Base-by-base conservation (phyloP, 2,113 vertebrate species). In the Rhinolophus sinicus region DNA sequence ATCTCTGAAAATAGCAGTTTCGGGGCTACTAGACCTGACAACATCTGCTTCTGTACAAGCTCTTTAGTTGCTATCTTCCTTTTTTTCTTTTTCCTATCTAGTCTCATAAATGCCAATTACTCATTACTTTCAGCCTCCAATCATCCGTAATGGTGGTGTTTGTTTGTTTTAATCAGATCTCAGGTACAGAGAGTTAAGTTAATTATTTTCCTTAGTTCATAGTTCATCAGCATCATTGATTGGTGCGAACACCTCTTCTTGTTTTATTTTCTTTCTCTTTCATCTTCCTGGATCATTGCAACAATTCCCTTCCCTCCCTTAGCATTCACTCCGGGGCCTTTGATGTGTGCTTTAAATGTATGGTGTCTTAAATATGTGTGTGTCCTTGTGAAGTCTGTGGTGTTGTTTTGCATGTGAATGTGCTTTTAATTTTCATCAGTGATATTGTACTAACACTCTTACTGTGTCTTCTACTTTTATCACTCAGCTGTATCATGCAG, bases 131-230 rank as follows among this genome's bases (percentile, higher is more conserved):
- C 56, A 70, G 78, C 44, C 44, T 85, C 85, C 35, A 94, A 13
- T 90, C 64, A 50, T 90, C 81, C 96, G 13, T 90, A 69, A 52
- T 56, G 28, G 47, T 67, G 60, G 13, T 62, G 33, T 81, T 85
- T 86, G 73, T 91, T 97, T 86, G 73, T 91, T 97, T 89, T 96
- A 92, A 96, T 93, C 88, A 96, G 80, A 87, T 77, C 72, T 84
- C 47, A 85, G 84, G 47, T 78, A 78, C 22, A 21, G 30, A 95
- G 47, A 90, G 81, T 76, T 78, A 60, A 96, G 56, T n/a, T 88
- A 91, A 87, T 87, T 47, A 60, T 62, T 90, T 56, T 67, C 33
- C 77, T 92, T 87, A 67, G 54, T 93, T 90, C 50, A 26, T 76
- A 95, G 54, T 3, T 15, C 12, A 21, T 72, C 11, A n/a, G 35